Conservation (phyloP, 2,888 invertebrate genomes). For the Lepidonotus clava region DNA sequence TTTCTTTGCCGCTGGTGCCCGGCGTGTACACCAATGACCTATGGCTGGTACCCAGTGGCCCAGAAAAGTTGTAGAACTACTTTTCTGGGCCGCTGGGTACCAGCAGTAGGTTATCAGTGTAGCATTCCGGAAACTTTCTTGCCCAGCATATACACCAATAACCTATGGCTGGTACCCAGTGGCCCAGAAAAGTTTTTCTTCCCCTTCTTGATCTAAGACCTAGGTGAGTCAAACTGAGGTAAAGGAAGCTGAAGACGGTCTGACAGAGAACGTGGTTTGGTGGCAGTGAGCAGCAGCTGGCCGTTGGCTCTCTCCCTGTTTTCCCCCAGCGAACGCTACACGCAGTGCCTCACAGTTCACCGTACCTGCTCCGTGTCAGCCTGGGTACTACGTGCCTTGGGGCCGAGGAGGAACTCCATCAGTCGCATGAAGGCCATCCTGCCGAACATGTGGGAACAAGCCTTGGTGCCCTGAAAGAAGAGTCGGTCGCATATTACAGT, state of each 20-base stretch:
- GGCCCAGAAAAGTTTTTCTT: too few species aligned
- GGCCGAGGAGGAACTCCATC: constrained; percentile 80
- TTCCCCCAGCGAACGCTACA: background rate
- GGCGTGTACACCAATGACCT: too few species aligned
- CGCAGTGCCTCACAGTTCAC: background rate
- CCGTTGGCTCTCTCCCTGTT: background rate
- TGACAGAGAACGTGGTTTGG: constrained; percentile 23
- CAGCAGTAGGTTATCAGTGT: too few species aligned
- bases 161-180: too few species aligned
- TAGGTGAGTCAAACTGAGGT: too few species aligned
- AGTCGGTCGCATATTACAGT: background rate
- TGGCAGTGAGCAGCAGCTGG: background rate
- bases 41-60: too few species aligned
- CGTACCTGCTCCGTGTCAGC: constrained; percentile 57
- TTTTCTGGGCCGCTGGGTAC: too few species aligned
- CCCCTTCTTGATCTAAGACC: too few species aligned
- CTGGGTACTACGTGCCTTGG: constrained; percentile 49
- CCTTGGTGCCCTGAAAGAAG: constrained; percentile 77
- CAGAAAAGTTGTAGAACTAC: too few species aligned
- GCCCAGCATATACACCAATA: too few species aligned
- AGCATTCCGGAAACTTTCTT: too few species aligned
- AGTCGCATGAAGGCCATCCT: constrained; percentile 79
- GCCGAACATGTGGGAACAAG: constrained; percentile 80
- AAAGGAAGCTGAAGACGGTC: background rate
- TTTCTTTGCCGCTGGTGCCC: too few species aligned